These are phyloP conservation scores for Darevskia mixta DNA, from an alignment of 2,797 vertebrate genomes.

Conservation along the genomic window DNA sequence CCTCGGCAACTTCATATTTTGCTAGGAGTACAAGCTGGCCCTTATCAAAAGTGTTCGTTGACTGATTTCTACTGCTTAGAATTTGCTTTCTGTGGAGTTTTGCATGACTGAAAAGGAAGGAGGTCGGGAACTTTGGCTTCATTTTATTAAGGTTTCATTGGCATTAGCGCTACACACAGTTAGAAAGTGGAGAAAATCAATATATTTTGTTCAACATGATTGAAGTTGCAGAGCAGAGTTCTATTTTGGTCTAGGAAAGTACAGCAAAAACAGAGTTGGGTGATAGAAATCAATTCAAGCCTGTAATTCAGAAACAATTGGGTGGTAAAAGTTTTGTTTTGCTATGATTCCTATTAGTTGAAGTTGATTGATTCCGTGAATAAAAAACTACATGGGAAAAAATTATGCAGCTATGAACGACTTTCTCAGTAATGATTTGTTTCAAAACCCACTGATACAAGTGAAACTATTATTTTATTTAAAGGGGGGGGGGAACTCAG, in stretches of 20 bases:
- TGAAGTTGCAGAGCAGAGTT: conserved; percentile 26
- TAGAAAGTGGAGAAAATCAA: conserved; percentile 31
- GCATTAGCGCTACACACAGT: conserved; percentile 25
- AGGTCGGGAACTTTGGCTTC: conserved; percentile 14
- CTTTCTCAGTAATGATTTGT: too few species aligned
- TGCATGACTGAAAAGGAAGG: conserved; percentile 37
- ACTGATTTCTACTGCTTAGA: neutral
- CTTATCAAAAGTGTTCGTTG: neutral
- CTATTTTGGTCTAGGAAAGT: conserved; percentile 13
- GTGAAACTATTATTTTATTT: neutral
- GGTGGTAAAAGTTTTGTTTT: conserved; percentile 29
- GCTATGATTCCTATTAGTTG: conserved; percentile 1
- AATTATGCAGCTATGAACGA: neutral
- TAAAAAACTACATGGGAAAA: neutral
- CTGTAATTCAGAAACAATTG: conserved; percentile 21
- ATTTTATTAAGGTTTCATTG: conserved; percentile 55
- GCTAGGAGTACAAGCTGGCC: neutral
- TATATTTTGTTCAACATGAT: conserved; percentile 34
- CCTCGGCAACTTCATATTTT: conserved; percentile 7
- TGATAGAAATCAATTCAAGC: conserved; percentile 38
- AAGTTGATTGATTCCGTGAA: conserved; percentile 29
- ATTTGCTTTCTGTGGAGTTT: conserved; percentile 32
- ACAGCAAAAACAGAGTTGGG: conserved; percentile 17
- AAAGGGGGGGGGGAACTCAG: too few species aligned
- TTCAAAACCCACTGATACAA: neutral